Evolutionary conservation across 2,797 vertebrate genomes (phyloP).

Genomic region (Psittacula derbiana): DNA sequence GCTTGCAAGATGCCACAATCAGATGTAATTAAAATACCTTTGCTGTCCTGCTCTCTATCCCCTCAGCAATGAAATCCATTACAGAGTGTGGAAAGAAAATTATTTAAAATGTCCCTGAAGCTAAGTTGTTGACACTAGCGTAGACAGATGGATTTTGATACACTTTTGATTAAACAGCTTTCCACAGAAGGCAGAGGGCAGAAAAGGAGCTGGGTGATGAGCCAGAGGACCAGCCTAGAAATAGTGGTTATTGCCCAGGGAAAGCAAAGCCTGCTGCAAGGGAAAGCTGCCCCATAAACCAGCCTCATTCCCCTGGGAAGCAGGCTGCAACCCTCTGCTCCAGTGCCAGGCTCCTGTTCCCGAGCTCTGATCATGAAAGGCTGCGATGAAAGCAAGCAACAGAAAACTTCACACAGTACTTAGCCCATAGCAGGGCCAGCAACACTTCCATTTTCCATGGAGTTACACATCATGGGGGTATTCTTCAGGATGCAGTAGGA

Average conservation of each 20-base stretch:
- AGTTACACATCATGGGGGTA: background rate
- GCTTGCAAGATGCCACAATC: conserved; percentile 62
- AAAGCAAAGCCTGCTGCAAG: background rate
- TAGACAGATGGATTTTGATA: conserved; percentile 27
- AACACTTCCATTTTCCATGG: background rate
- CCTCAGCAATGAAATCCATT: conserved; percentile 34
- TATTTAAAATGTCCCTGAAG: conserved; percentile 19
- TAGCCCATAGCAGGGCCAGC: background rate
- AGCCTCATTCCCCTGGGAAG: background rate
- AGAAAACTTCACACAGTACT: background rate
- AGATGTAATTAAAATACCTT: conserved; percentile 73
- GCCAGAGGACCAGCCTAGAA: background rate
- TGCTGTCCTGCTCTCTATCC: conserved; percentile 4
- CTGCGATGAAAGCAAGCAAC: background rate
- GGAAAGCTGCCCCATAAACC: background rate
- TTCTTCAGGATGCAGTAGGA: background rate
- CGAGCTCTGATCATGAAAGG: background rate
- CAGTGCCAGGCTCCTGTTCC: background rate
- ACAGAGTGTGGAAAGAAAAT: background rate
- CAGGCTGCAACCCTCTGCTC: background rate
- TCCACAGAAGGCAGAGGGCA: background rate
- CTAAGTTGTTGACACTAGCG: background rate
- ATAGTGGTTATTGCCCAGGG: background rate
- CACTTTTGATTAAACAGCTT: conserved; percentile 32
- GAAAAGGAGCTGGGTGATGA: background rate